Evolutionary conservation across 2,797 vertebrate species (phyloP).

Genomic region (Tolypeutes matacus): DNA sequence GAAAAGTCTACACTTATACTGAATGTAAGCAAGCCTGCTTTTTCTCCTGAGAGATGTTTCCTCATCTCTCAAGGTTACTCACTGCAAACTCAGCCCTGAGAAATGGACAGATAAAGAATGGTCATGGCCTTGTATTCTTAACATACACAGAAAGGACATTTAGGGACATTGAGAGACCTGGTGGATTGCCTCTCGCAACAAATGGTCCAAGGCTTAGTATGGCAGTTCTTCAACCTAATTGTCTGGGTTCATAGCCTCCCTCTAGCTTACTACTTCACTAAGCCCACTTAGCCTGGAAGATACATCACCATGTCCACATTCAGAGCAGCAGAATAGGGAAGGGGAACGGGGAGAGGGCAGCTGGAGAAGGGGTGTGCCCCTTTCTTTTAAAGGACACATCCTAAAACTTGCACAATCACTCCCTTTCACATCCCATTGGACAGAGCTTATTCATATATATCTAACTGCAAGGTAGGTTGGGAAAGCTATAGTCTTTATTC

Average conservation of each 20-base stretch:
- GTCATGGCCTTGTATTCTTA: neutral
- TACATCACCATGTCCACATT: neutral
- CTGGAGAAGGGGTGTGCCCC: neutral
- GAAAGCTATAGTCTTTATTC: constrained; percentile 26
- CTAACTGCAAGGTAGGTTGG: neutral
- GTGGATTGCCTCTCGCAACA: neutral
- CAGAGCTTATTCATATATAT: constrained; percentile 12
- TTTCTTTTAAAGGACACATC: neutral
- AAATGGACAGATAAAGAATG: neutral
- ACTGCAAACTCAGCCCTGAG: neutral
- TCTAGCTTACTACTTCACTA: neutral
- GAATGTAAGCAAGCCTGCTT: neutral
- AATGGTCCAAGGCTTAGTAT: neutral
- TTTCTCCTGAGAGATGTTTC: neutral
- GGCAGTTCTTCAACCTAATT: neutral
- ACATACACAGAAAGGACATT: neutral
- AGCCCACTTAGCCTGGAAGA: neutral
- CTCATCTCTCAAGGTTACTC: neutral
- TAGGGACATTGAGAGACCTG: neutral
- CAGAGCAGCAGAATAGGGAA: neutral
- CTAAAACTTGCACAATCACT: neutral
- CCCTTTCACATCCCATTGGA: neutral
- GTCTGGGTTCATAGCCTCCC: neutral
- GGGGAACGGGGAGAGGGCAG: neutral
- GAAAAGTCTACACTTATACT: neutral